Evolutionary conservation across 2,113 vertebrate species (phyloP).

Genomic region (Siniperca knerii): DNA sequence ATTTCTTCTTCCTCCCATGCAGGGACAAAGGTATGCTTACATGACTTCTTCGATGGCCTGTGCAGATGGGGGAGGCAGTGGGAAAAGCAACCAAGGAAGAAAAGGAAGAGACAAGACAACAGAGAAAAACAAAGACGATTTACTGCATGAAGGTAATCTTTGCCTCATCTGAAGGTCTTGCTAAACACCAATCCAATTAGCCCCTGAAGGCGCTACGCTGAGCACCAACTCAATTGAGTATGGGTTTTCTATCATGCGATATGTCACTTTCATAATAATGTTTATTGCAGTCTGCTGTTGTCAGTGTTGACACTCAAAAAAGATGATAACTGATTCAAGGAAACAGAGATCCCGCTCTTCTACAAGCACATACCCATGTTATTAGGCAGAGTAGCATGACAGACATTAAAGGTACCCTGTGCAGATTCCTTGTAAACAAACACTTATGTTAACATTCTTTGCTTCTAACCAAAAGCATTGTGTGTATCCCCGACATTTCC

Average conservation of each 20-base stretch:
- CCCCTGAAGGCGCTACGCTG: slow-evolving; percentile 76
- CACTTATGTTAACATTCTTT: background rate
- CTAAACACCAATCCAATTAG: slow-evolving; percentile 88
- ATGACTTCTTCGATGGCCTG: slow-evolving; percentile 77
- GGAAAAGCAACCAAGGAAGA: slow-evolving; percentile 66
- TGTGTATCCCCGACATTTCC: background rate
- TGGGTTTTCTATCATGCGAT: slow-evolving; percentile 74
- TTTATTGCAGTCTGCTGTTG: slow-evolving; percentile 53
- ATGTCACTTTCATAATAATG: slow-evolving; percentile 75
- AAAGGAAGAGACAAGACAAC: slow-evolving; percentile 66
- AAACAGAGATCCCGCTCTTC: slow-evolving; percentile 3
- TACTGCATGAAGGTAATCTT: slow-evolving; percentile 82
- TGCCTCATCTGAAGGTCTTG: slow-evolving; percentile 83
- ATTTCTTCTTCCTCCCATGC: slow-evolving; percentile 85
- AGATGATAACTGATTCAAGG: slow-evolving; percentile 40
- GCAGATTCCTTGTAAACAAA: background rate
- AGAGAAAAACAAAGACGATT: slow-evolving; percentile 84
- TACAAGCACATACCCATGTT: background rate
- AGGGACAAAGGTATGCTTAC: slow-evolving; percentile 84
- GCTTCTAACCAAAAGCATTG: background rate
- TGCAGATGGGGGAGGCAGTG: slow-evolving; percentile 73
- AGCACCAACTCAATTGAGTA: slow-evolving; percentile 77
- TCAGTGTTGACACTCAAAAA: slow-evolving; percentile 51
- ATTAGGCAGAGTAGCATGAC: background rate
- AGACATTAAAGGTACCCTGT: background rate